These are phyloP conservation scores for Neodontobutis hainanensis DNA, from an alignment of 2,113 vertebrate genomes.

Conservation along the genomic window DNA sequence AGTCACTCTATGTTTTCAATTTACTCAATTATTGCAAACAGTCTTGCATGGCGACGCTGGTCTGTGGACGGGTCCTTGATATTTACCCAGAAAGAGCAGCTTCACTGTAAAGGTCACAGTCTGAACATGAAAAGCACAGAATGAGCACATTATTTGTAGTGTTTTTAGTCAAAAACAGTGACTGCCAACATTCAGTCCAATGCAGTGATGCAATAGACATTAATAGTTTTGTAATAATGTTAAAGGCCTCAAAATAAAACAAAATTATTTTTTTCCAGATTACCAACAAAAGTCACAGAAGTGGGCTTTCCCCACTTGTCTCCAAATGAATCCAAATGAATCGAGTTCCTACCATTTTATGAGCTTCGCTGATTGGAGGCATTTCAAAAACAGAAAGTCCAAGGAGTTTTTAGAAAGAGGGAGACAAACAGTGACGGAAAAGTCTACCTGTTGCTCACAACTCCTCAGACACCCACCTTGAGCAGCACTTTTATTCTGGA, in stretches of 20 bases:
- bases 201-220: conserved; percentile 38
- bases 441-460: conserved; percentile 34
- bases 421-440: conserved; percentile 27
- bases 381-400: conserved; percentile 34
- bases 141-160: conserved; percentile 34
- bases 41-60: conserved; percentile 35
- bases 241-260: conserved; percentile 35
- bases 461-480: not conserved
- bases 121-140: conserved; percentile 33
- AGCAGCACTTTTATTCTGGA: conserved; percentile 48
- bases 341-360: conserved; percentile 58
- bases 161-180: not conserved
- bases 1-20: conserved; percentile 47
- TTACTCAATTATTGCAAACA: conserved; percentile 37
- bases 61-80: conserved; percentile 36
- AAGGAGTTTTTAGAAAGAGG: not conserved
- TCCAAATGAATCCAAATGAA: conserved; percentile 49
- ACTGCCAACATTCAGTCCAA: conserved; percentile 25
- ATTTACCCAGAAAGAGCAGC: conserved; percentile 50
- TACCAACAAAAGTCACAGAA: conserved; percentile 45
- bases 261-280: conserved; percentile 37
- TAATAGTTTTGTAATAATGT: conserved; percentile 29
- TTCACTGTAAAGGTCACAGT: conserved; percentile 42
- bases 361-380: conserved; percentile 33
- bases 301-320: conserved; percentile 42